These are phyloP conservation scores for Polymixis flavicincta DNA, from an alignment of 2,888 invertebrate genomes.

Conservation along the genomic window DNA sequence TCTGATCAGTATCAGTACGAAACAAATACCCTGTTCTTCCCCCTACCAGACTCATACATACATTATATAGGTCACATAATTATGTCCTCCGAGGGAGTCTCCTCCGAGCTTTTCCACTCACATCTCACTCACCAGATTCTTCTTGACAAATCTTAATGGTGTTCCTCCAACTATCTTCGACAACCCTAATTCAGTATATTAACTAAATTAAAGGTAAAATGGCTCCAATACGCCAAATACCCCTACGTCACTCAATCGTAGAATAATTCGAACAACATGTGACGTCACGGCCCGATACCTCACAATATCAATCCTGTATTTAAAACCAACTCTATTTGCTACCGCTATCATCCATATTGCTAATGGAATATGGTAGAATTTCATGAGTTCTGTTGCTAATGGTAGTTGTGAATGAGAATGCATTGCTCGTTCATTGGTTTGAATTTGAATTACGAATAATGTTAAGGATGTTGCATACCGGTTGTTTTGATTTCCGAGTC, in stretches of 20 bases:
- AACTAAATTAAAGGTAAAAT: conserved; percentile 36
- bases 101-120: no score
- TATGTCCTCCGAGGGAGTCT: no score
- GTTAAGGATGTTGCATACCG: conserved; percentile 64
- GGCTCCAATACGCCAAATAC: conserved; percentile 39
- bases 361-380: conserved; percentile 41
- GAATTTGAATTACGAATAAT: conserved; percentile 73
- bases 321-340: conserved; percentile 56
- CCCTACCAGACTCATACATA: no score
- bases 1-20: no score
- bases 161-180: not conserved
- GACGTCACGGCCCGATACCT: conserved; percentile 76
- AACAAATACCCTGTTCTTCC: no score
- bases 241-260: conserved; percentile 63
- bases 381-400: conserved; percentile 1
- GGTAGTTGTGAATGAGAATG: conserved; percentile 61
- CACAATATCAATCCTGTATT: conserved; percentile 73
- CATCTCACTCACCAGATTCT: not conserved
- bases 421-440: conserved; percentile 76
- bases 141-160: no score
- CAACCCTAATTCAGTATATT: conserved; percentile 5
- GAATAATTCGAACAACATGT: conserved; percentile 71
- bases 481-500: conserved; percentile 13
- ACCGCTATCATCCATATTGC: not conserved
- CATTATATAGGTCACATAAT: no score